Conservation (phyloP, 35 echinoderm and acorn worm genomes). For the Ptychodera flava region DNA sequence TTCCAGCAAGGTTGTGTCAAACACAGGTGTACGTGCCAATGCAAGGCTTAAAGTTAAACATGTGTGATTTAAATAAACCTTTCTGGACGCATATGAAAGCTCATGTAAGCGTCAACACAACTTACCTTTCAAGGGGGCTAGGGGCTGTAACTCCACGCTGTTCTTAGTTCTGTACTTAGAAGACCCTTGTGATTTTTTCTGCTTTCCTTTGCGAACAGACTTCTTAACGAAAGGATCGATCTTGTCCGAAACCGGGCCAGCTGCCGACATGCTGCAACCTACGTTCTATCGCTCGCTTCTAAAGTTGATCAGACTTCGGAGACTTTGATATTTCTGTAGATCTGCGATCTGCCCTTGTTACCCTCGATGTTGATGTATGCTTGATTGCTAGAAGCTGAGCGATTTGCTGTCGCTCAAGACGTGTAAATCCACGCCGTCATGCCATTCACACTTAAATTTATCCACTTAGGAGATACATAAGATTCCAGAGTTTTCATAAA, state of each 20-base stretch:
- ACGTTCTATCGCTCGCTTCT: neutral
- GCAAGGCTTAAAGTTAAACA: too few species aligned
- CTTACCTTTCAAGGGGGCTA: slow-evolving; percentile 84
- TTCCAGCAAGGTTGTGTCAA: too few species aligned
- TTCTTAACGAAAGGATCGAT: slow-evolving; percentile 98
- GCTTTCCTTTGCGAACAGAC: slow-evolving; percentile 95
- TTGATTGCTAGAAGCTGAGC: neutral
- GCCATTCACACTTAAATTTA: neutral
- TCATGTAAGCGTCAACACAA: too few species aligned
- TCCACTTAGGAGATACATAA: neutral
- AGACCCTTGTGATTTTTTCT: slow-evolving; percentile 99
- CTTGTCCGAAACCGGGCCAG: slow-evolving; percentile 90
- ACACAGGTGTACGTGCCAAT: too few species aligned
- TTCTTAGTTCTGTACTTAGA: slow-evolving; percentile 92
- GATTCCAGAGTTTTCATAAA: neutral
- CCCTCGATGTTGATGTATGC: neutral
- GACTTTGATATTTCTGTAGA: neutral
- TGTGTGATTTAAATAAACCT: too few species aligned
- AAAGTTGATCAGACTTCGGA: neutral
- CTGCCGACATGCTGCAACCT: slow-evolving; percentile 9
- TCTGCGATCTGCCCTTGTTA: neutral
- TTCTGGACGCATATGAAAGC: too few species aligned
- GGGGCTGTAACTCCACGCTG: slow-evolving; percentile 77
- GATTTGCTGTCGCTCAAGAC: neutral
- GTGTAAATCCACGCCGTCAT: neutral